Percentiles rank a stretch among this genome's conserved stretches.
phyloP scores from a whole-genome alignment of 2,797 vertebrate species.

The Alosa sapidissima region DNA sequence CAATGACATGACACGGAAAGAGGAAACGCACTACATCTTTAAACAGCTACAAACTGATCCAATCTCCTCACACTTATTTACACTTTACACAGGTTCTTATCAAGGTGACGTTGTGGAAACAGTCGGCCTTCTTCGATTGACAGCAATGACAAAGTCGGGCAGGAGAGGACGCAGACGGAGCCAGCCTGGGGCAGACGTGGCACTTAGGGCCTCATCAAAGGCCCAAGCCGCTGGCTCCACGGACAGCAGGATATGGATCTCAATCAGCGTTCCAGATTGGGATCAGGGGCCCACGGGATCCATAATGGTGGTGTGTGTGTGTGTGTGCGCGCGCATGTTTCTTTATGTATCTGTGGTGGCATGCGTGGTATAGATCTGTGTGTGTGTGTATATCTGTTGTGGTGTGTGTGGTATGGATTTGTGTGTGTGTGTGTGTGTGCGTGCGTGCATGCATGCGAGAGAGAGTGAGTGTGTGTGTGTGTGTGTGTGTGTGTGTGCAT shows the following conservation, averaged over 20 bases:
- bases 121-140: neutral
- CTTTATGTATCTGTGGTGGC: neutral
- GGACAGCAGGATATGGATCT: neutral
- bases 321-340: neutral
- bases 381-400: neutral
- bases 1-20: too few relatives aligned
- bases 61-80: neutral
- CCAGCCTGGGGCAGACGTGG: neutral
- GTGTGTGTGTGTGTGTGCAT: neutral
- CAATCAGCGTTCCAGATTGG: slow-evolving; percentile 12
- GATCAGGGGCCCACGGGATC: neutral
- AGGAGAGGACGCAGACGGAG: neutral
- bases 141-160: neutral
- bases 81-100: neutral
- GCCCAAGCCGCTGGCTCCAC: neutral
- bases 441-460: neutral
- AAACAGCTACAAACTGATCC: too few relatives aligned
- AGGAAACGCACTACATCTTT: too few relatives aligned
- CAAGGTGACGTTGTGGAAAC: neutral
- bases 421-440: neutral
- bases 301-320: neutral
- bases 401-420: neutral
- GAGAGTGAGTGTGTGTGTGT: neutral
- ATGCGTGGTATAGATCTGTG: neutral
- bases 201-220: slow-evolving; percentile 9